Base-by-base conservation (phyloP, 2,113 vertebrate genomes). In the Neodontobutis hainanensis region DNA sequence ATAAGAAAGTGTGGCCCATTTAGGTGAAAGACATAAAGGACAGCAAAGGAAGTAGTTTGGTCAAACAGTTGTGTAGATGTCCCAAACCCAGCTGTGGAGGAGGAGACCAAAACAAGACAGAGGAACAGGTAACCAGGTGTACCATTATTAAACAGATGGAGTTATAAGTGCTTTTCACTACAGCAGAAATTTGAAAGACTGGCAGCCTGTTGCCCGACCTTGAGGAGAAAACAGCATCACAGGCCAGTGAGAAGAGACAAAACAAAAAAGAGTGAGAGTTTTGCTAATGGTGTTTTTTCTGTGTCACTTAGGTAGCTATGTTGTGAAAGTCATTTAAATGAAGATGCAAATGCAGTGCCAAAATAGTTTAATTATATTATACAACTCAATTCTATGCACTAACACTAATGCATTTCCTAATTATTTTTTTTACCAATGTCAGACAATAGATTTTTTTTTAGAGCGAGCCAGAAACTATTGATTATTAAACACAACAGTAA, bases 121-220 rank as follows among this genome's bases (percentile, higher is more conserved):
- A 3, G 66, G 51, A 67, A 65, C 34, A 56, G 35, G 52, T 35
- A 69, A 68, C 60, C 50, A 72, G 59, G 78, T 75, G 82, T 64
- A 76, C 56, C 64, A 70, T 65, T 71, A 70, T 73, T 82, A 82
- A 83, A 81, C 79, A 80, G 82, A 88, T 85, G 73, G 73, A 84
- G 77, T 3, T 73, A 86, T 90, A 85, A 87, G 75, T 85, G 77
- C 32, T 82, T 86, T 84, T 83, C 73, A 70, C 55, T 50, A 51
- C 14, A 36, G 61, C 66, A 69, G 78, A 82, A 82, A 84, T 87
- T 81, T 82, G 72, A 80, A 83, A 84, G 85, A 84, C 73, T 79
- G 78, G 71, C 40, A 70, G 70, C 34, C 15, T 57, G 80, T 78
- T 79, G 49, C 48, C 48, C 0, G 12, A 71, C 70, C 35, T 59